These are phyloP conservation scores for Crambe crambe DNA, from an alignment of 37 sponge, comb jelly and placozoan species.

Conservation along the genomic window DNA sequence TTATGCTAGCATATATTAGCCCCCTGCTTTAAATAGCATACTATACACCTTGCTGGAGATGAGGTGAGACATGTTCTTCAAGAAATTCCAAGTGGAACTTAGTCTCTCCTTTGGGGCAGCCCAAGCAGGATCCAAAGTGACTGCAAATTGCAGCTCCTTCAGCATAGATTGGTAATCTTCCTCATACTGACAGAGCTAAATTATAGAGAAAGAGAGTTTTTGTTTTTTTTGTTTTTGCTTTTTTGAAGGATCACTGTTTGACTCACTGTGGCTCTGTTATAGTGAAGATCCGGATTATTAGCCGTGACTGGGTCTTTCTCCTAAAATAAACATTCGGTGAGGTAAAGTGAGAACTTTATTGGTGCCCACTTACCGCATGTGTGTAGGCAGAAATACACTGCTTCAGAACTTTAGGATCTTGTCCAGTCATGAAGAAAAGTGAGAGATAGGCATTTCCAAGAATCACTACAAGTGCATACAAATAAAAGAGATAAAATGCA, in stretches of 20 bases:
- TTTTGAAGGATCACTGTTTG: too few species aligned
- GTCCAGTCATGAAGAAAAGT: constrained; percentile 54
- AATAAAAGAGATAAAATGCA: neutral
- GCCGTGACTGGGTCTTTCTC: constrained; percentile 65
- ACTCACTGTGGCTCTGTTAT: constrained; percentile 79
- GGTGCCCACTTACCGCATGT: constrained; percentile 68
- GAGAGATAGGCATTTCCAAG: constrained; percentile 86
- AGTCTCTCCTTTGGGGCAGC: constrained; percentile 22
- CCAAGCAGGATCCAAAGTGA: constrained; percentile 73
- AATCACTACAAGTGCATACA: constrained; percentile 44
- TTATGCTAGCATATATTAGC: too few species aligned
- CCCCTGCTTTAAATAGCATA: too few species aligned
- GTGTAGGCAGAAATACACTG: constrained; percentile 60
- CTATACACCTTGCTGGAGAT: constrained; percentile 54
- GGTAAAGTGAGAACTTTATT: neutral
- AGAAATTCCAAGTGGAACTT: neutral
- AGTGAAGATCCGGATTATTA: constrained; percentile 80
- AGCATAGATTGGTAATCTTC: constrained; percentile 60
- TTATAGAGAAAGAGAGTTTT: too few species aligned
- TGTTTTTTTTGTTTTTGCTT: neutral
- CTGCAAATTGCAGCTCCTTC: constrained; percentile 30
- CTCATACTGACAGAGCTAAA: constrained; percentile 62
- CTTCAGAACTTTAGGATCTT: constrained; percentile 52
- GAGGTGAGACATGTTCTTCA: constrained; percentile 35
- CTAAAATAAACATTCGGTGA: constrained; percentile 12